A percentile compares a stretch with the other conserved stretches of the same genome.
phyloP scores from a whole-genome alignment of 2,113 vertebrate species.

The Pituophis catenifer region DNA sequence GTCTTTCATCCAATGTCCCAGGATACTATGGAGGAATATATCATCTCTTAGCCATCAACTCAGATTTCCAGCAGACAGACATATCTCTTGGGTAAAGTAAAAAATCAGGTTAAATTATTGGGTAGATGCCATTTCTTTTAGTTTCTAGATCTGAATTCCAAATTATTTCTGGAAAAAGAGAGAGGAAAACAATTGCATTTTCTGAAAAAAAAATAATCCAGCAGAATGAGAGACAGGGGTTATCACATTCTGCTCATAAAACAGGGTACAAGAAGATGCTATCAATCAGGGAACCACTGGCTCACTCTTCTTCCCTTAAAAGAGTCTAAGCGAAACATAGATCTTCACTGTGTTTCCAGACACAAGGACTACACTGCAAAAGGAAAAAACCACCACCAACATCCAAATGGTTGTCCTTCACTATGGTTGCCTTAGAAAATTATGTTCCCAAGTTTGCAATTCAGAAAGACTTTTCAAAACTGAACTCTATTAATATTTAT shows the following conservation, averaged over 20 bases:
- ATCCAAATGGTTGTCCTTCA: not conserved
- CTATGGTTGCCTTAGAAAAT: not conserved
- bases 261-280: accelerated
- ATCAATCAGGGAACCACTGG: not conserved
- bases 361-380: not conserved
- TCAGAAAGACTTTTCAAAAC: not conserved
- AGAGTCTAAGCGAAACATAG: accelerated
- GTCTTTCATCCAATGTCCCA: not conserved
- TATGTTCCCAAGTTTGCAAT: not conserved
- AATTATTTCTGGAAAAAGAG: not conserved
- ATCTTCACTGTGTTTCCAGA: not conserved
- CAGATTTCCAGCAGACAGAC: not conserved
- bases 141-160: not conserved
- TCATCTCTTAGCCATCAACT: not conserved
- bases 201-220: not conserved
- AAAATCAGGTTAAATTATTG: constrained; percentile 1
- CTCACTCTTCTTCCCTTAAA: not conserved
- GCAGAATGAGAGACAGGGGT: not conserved
- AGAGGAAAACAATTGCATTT: not conserved
- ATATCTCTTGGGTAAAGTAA: not conserved
- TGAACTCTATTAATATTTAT: not conserved
- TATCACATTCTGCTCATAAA: not conserved
- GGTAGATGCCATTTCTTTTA: not conserved
- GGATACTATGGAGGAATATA: not conserved
- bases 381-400: not conserved